Base-by-base conservation (phyloP, 2,888 invertebrate genomes). In the Tholera decimalis region DNA sequence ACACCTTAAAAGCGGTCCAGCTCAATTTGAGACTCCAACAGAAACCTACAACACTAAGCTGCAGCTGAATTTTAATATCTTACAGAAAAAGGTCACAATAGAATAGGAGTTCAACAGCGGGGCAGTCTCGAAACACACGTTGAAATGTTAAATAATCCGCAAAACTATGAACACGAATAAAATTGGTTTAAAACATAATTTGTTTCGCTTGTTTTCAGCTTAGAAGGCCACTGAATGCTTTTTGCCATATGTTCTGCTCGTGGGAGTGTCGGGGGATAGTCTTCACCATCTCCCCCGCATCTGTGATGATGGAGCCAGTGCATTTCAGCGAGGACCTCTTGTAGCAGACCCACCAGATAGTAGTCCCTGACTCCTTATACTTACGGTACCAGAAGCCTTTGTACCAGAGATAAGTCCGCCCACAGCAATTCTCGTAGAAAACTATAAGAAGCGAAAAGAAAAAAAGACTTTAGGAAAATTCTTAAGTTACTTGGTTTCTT, bases 341-440 rank as follows among this genome's bases (percentile, higher is more conserved):
- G 50, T 85, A 80, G 58, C 89, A 89, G 9, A 84, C 81, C 89
- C 89, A 89, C 83, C 86, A 82, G 18, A 80, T 82, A 11, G 84
- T 88, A 24, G 59, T 26, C 0, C 82, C 84, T 20, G 80, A 76
- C 4, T 64, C 73, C 6, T 83, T 81, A 1, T 79, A 80, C 50
- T 85, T 80, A 22, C 79, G 82, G 57, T 83, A 88, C 73, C 85
- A 83, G 51, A 79, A 80, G 0, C 72, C 65, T 55, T 75, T 74
- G 54, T 80, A 51, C 84, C 80, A 80, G 13, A 80, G 69, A 39
- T 82, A 80, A 1, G 77, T 79, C 51, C 73, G 74, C 3, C 82
- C 82, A 22, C 71, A 74, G 39, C 77, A 83, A 43, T 79, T 79
- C 55, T 83, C 75, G 57, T 80, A 82, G 15, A 70, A 80, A 39